Evolutionary conservation across 2,888 invertebrate genomes (phyloP), one percentile per base, ranked within the genome.

Genomic region (Allolobophora icterica): DNA sequence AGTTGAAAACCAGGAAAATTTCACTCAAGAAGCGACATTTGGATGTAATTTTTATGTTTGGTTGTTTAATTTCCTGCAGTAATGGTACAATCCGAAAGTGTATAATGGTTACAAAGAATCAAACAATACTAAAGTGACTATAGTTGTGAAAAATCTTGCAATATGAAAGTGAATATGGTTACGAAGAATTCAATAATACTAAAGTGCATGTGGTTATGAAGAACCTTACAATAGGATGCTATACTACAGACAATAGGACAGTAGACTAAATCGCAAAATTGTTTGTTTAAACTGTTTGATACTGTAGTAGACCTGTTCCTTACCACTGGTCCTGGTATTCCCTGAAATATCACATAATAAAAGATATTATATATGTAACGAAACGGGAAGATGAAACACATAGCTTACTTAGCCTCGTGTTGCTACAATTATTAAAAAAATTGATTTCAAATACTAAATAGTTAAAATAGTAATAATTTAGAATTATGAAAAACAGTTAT

Each of bases 251-350:
- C 71, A 6, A 71, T n/a, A n/a, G 71, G n/a, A 71, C 8, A 8
- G 8, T 2, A 8, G 8, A n/a, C 1, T 17, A 0, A n/a, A 30
- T n/a, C 71, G 71, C 71, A 11, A 11, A 4, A 71, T 13, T n/a
- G n/a, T 71, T 71, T 71, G 71, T n/a, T 3, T 52, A 24, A 52
- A 52, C 52, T 52, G 52, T 52, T 24, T 52, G 24, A 52, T n/a
- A 71, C 8, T n/a, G 8, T n/a, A n/a, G 13, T 71, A 71, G 71
- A n/a, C 13, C 1, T 71, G n/a, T 71, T 71, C 38, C 89, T 89
- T 58, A 91, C 91, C 83, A 90, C 83, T 89, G 89, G 30, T 71
- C 91, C 91, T 30, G 91, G 91, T 21, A 91, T 83, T 40, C 91
- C 91, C 91, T 91, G 83, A 52, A 91, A 90, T 21, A 52, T 38